These are phyloP conservation scores for Pelodytes ibericus DNA, from an alignment of 2,797 vertebrate genomes.

Conservation along the genomic window DNA sequence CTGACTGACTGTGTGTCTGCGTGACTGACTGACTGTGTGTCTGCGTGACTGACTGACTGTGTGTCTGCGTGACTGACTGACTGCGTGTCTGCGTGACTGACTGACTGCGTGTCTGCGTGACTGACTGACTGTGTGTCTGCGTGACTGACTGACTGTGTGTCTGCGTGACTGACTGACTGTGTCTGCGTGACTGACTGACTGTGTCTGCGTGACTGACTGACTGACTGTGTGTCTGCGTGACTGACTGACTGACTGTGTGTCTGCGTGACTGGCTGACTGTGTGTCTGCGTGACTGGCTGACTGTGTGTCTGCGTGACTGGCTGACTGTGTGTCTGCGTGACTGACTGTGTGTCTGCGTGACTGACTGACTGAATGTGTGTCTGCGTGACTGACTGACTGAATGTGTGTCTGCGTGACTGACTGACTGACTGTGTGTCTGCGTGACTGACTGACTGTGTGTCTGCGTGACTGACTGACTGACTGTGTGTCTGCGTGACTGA, in stretches of 20 bases:
- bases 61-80: neutral
- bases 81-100: neutral
- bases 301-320: constrained; percentile 1
- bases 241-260: neutral
- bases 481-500: neutral
- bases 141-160: neutral
- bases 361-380: constrained; percentile 4
- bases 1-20: neutral
- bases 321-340: neutral
- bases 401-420: constrained; percentile 3
- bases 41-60: neutral
- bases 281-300: neutral
- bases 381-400: constrained; percentile 1
- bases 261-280: neutral
- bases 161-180: neutral
- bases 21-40: neutral
- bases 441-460: too few species aligned
- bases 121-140: constrained; percentile 1
- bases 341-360: neutral
- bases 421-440: too few species aligned
- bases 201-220: neutral
- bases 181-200: neutral
- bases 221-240: neutral
- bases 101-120: neutral
- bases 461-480: neutral